These are phyloP conservation scores for Torymus auratus DNA, from an alignment of 2,888 invertebrate species.

Conservation along the genomic window DNA sequence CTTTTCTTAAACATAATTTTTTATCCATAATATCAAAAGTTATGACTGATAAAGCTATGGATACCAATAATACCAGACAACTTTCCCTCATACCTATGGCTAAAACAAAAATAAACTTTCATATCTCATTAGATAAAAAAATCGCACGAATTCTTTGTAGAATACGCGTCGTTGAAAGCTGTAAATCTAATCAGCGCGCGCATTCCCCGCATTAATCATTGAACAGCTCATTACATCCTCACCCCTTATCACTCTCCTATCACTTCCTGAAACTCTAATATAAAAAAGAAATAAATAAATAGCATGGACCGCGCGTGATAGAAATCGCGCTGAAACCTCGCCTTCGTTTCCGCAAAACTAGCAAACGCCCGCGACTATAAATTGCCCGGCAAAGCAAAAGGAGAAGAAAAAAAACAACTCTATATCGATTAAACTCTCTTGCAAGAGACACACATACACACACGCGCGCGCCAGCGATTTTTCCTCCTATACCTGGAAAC, in stretches of 20 bases:
- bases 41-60: no score
- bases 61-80: no score
- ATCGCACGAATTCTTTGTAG: not conserved
- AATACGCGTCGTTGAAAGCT: conserved; percentile 1
- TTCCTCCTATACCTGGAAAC: conserved; percentile 9
- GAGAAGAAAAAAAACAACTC: conserved; percentile 22
- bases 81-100: no score
- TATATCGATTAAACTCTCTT: conserved; percentile 41
- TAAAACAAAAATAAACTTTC: no score
- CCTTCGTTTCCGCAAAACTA: not conserved
- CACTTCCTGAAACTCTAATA: no score
- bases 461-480: not conserved
- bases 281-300: not conserved
- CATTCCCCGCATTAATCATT: conserved; percentile 1
- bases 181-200: conserved; percentile 17
- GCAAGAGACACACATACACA: not conserved
- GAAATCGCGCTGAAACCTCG: conserved; percentile 7
- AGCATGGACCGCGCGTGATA: conserved; percentile 1
- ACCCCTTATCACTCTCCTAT: not conserved
- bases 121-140: not conserved
- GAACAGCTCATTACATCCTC: not conserved
- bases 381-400: not conserved
- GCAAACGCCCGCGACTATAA: not conserved
- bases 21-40: no score
- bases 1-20: no score